Base-by-base conservation (phyloP, 1,140 invertebrate species). In the Melipona quadrifasciata region DNA sequence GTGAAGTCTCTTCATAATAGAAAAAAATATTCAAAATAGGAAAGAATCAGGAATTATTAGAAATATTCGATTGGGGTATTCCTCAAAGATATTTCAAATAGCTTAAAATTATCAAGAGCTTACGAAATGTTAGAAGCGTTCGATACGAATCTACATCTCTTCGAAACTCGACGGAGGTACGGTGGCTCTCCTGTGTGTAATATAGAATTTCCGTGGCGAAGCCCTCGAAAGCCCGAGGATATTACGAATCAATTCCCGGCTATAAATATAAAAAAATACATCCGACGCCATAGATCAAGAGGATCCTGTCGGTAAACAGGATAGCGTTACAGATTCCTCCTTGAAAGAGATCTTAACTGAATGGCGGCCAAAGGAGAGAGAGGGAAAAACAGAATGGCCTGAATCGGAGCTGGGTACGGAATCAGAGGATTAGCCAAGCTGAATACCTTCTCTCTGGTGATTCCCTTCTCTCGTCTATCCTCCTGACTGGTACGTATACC, bases 251-350 rank as follows among this genome's bases (percentile, higher is more conserved):
- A 68, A 77, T 76, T 82, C 58, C 21, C 27, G 24, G 51, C 19
- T 17, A 31, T 58, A 57, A 68, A 57, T 57, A 75, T 39, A 39
- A 6, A 39, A 39, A 75, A 76, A 76, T 57, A 39, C 27, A 47
- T 47, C 73, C 58, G 75, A 68, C 57, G 76, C 67, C 17, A 55
- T 84, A 79, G 82, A 78, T 61, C 67, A 79, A 72, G 82, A 84
- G 79, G 84, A 80, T 85, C 86, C 79, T 85, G 87, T 88, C 78
- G 78, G 87, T 65, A 88, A 88, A 88, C 87, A 88, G 87, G 86
- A 88, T 88, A 88, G 78, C 87, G 87, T 88, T 88, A 88, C 86
- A 85, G 84, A 88, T 88, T 88, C 74, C 58, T 80, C 70, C 53
- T 80, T 88, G 64, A 88, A 88, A 82, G 78, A 76, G 86, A 87